phyloP scores from a whole-genome alignment of 2,113 vertebrate species.

The Peromyscus californicus region DNA sequence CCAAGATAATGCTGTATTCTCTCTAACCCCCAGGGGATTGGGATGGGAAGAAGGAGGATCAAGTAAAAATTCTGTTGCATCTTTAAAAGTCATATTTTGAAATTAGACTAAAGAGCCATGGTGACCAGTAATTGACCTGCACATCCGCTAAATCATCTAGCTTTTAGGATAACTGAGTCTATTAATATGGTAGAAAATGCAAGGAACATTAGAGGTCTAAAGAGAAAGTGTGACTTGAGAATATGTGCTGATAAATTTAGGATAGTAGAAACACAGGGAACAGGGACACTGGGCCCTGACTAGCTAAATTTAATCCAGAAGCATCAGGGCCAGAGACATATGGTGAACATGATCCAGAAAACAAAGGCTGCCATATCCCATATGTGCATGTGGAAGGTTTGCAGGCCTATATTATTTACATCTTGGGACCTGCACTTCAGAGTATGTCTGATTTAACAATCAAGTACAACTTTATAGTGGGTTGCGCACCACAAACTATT shows the following conservation, averaged over 20 bases:
- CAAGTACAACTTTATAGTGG: neutral
- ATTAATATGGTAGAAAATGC: neutral
- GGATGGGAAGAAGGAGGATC: fast-evolving
- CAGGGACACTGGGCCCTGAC: neutral
- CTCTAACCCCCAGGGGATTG: neutral
- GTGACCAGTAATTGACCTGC: neutral
- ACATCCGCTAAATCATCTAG: neutral
- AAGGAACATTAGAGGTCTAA: neutral
- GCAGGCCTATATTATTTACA: neutral
- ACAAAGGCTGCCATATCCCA: neutral
- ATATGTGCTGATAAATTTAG: slow-evolving; percentile 9
- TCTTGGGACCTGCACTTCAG: neutral
- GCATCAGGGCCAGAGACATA: neutral
- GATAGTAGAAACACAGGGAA: neutral
- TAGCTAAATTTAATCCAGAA: slow-evolving; percentile 1
- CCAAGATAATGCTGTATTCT: too few species aligned
- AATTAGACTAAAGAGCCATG: neutral
- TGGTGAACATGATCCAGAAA: neutral
- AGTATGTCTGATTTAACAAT: neutral
- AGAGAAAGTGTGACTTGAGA: neutral
- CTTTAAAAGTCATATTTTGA: neutral
- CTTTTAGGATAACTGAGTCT: neutral
- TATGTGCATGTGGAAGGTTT: neutral
- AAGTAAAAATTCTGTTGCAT: neutral
- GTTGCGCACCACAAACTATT: neutral